These are phyloP conservation scores for Abrostola tripartita DNA, from an alignment of 2,888 invertebrate species.

Conservation along the genomic window DNA sequence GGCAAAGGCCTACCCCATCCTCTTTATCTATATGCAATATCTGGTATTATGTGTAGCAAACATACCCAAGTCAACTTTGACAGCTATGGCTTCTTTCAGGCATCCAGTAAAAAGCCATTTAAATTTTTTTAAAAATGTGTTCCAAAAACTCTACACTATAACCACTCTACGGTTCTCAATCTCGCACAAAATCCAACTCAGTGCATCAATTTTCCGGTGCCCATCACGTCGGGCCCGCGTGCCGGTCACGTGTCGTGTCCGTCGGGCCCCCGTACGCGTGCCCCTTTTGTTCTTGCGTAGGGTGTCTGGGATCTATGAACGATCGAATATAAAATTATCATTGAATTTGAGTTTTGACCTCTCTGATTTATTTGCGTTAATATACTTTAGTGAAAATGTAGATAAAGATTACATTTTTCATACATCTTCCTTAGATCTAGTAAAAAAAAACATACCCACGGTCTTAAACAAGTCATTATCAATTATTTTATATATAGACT, in stretches of 20 bases:
- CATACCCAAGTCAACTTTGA: too few species aligned
- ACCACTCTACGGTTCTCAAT: conserved; percentile 60
- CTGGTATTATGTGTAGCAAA: too few species aligned
- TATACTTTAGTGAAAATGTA: conserved; percentile 13
- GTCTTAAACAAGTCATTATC: too few species aligned
- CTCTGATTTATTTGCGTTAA: conserved; percentile 32
- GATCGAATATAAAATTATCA: conserved; percentile 59
- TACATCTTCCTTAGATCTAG: too few species aligned
- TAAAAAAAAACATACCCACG: too few species aligned
- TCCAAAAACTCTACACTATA: background rate
- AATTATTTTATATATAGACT: too few species aligned
- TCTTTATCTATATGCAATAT: too few species aligned
- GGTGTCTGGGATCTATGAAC: conserved; percentile 52
- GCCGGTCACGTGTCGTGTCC: conserved; percentile 76
- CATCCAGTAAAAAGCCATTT: too few species aligned
- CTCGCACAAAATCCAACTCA: conserved; percentile 52
- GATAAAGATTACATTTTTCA: too few species aligned
- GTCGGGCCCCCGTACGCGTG: conserved; percentile 57
- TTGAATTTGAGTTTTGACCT: conserved; percentile 53
- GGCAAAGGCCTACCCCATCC: too few species aligned
- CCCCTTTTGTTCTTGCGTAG: conserved; percentile 53
- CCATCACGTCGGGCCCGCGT: conserved; percentile 76
- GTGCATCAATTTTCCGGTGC: conserved; percentile 81
- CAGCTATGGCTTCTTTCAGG: too few species aligned
- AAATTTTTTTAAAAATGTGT: too few species aligned